Percentiles rank a stretch among this genome's conserved stretches.
Evolutionary conservation across 2,797 vertebrate genomes (phyloP).

Genomic region (Parotocinclus haroldoi): DNA sequence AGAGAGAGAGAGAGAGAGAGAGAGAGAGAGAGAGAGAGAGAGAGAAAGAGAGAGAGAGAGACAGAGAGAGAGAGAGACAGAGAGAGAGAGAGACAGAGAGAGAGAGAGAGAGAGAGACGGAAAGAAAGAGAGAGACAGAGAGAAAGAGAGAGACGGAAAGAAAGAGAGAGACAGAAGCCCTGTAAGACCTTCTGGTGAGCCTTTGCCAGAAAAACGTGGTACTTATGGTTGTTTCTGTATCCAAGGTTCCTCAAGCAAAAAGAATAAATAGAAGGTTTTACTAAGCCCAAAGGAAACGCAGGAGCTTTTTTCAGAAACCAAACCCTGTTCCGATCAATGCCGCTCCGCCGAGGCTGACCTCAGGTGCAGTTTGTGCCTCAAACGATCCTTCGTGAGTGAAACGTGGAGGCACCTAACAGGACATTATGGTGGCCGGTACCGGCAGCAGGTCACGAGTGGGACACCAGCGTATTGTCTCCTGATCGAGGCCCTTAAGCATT

Average conservation of each 20-base stretch:
- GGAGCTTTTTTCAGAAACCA: conserved; percentile 32
- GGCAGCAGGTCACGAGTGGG: too few relatives aligned
- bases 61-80: too few relatives aligned
- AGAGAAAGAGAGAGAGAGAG: too few relatives aligned
- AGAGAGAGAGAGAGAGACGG: too few relatives aligned
- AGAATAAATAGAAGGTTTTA: conserved; percentile 22
- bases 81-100: too few relatives aligned
- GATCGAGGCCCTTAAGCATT: too few relatives aligned
- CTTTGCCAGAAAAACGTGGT: conserved; percentile 16
- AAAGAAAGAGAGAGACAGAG: too few relatives aligned
- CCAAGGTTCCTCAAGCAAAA: conserved; percentile 26
- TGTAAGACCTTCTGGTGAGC: neutral
- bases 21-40: too few relatives aligned
- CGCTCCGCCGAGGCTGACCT: conserved; percentile 31
- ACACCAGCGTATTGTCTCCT: too few relatives aligned
- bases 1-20: too few relatives aligned
- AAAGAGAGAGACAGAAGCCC: neutral
- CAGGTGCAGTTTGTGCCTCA: conserved; percentile 26
- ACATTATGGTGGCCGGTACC: conserved; percentile 53
- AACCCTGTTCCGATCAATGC: conserved; percentile 39
- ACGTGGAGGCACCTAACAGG: conserved; percentile 43
- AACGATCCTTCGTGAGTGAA: conserved; percentile 22
- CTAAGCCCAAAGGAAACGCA: conserved; percentile 10
- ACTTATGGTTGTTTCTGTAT: conserved; percentile 17
- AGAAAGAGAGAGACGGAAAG: too few relatives aligned